These are phyloP conservation scores for Pseudomyrmex flavicornis DNA, from an alignment of 1,140 invertebrate species.

Conservation along the genomic window DNA sequence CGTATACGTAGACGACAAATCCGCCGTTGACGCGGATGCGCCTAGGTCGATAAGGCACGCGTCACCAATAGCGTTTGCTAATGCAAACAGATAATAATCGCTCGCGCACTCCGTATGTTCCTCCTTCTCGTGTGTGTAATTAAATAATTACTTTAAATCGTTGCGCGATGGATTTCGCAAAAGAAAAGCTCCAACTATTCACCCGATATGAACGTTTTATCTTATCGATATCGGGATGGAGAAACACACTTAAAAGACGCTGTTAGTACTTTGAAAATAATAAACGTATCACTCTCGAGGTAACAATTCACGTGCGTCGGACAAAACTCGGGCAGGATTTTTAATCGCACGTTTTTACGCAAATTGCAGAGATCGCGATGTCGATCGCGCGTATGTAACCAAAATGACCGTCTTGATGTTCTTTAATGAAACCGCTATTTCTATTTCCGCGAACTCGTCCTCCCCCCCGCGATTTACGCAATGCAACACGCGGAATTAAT, in stretches of 20 bases:
- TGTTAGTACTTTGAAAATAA: too few relatives aligned
- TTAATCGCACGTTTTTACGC: neutral
- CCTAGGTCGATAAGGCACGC: slow-evolving; percentile 41
- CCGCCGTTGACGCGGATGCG: neutral
- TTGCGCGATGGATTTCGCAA: slow-evolving; percentile 28
- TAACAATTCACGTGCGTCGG: too few relatives aligned
- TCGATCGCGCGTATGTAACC: neutral
- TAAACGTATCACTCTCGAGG: too few relatives aligned
- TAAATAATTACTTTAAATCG: slow-evolving; percentile 46
- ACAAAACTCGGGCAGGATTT: too few relatives aligned
- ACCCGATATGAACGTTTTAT: too few relatives aligned
- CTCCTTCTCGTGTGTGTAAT: slow-evolving; percentile 42
- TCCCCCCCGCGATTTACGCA: slow-evolving; percentile 2
- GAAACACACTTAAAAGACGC: too few relatives aligned
- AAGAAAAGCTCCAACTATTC: too few relatives aligned
- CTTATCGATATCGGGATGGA: too few relatives aligned
- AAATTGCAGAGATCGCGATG: neutral
- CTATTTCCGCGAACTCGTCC: slow-evolving; percentile 37
- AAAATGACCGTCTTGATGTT: slow-evolving; percentile 37
- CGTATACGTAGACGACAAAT: neutral
- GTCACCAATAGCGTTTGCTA: slow-evolving; percentile 34
- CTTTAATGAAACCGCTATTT: slow-evolving; percentile 32
- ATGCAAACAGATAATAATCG: slow-evolving; percentile 44
- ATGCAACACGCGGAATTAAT: slow-evolving; percentile 18
- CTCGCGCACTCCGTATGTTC: neutral